Evolutionary conservation across 2,797 vertebrate species (phyloP).

Genomic region (Halcyon chelicuti): DNA sequence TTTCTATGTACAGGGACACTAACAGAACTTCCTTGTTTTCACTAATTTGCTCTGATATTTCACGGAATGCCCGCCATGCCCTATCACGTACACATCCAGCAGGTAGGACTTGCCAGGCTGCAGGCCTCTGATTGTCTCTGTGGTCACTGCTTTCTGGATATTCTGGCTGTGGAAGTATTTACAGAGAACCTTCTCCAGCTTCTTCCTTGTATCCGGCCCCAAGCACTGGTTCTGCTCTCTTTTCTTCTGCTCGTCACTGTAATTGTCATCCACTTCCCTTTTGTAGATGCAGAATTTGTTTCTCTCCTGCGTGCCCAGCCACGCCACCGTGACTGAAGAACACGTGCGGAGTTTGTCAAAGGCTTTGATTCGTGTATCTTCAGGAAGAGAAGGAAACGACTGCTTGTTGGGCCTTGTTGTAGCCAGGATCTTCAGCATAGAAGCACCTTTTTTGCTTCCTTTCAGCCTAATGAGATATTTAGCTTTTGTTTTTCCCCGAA

Average conservation of each 20-base stretch:
- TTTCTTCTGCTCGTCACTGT: constrained; percentile 90
- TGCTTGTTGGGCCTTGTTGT: constrained; percentile 92
- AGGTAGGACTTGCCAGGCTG: constrained; percentile 94
- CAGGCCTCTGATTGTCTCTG: constrained; percentile 93
- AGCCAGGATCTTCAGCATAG: constrained; percentile 91
- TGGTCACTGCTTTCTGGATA: constrained; percentile 95
- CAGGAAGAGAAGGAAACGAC: constrained; percentile 92
- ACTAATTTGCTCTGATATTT: constrained; percentile 99
- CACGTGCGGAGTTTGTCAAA: constrained; percentile 98
- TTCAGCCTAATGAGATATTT: constrained; percentile 93
- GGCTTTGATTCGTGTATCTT: constrained; percentile 95
- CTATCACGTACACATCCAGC: constrained; percentile 96
- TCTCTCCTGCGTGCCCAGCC: constrained; percentile 97
- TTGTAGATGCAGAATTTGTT: constrained; percentile 98
- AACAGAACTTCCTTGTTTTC: constrained; percentile 98
- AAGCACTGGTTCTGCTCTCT: constrained; percentile 95
- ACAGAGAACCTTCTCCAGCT: constrained; percentile 96
- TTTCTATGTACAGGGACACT: constrained; percentile 82
- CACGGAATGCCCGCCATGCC: constrained; percentile 93
- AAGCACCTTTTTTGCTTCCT: constrained; percentile 92
- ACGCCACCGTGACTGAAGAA: constrained; percentile 92
- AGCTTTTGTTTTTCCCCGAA: constrained; percentile 94
- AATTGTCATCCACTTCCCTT: constrained; percentile 89
- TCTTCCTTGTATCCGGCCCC: constrained; percentile 92
- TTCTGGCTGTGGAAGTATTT: constrained; percentile 98